phyloP scores from a whole-genome alignment of 2,797 vertebrate species.

The Jordanella pulchra region DNA sequence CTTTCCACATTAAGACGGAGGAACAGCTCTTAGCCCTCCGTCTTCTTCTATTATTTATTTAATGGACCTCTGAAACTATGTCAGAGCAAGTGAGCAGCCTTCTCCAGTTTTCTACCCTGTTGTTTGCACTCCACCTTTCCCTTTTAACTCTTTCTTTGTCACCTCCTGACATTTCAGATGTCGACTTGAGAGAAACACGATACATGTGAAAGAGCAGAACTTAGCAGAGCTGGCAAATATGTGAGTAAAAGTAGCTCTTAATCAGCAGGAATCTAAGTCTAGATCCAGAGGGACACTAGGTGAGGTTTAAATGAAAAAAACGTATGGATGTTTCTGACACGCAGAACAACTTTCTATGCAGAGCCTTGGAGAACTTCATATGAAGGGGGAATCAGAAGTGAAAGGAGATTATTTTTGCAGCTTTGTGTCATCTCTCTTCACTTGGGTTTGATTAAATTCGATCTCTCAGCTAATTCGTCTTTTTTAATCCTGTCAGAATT shows the following conservation, averaged over 20 bases:
- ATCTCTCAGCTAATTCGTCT: constrained; percentile 66
- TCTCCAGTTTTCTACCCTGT: constrained; percentile 8
- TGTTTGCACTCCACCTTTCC: background rate
- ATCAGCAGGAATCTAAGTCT: background rate
- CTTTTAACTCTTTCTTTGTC: constrained; percentile 18
- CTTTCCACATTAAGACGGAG: constrained; percentile 40
- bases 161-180: constrained; percentile 28
- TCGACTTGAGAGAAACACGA: background rate
- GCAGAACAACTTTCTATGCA: constrained; percentile 45
- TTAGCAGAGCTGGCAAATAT: constrained; percentile 9
- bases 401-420: constrained; percentile 68
- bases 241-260: background rate
- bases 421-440: constrained; percentile 47
- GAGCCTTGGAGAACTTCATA: constrained; percentile 60
- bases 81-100: constrained; percentile 32
- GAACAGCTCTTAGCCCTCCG: constrained; percentile 47
- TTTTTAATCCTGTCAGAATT: constrained; percentile 40
- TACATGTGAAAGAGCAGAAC: constrained; percentile 25
- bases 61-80: constrained; percentile 60
- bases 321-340: constrained; percentile 40
- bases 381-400: constrained; percentile 57
- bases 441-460: constrained; percentile 54
- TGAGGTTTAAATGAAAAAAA: constrained; percentile 22
- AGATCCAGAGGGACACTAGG: background rate
- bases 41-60: constrained; percentile 68